A percentile compares a stretch with the other conserved stretches of the same genome.
phyloP scores from a whole-genome alignment of 2,888 invertebrate species.

The Dione juno region DNA sequence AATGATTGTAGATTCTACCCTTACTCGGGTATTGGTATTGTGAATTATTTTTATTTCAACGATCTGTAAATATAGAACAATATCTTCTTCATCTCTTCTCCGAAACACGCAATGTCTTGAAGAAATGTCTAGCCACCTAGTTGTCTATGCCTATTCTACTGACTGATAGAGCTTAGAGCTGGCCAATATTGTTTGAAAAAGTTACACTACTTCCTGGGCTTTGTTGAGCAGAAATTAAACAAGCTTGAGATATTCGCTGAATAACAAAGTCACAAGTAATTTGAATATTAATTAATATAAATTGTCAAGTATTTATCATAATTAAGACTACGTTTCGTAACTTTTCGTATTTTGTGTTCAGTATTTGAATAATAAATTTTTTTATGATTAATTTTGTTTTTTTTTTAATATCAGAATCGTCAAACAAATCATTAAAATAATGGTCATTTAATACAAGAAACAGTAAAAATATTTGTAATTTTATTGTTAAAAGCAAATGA shows the following conservation, averaged over 20 bases:
- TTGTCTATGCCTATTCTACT: not conserved
- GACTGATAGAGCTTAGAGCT: not conserved
- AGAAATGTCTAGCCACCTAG: too few species aligned
- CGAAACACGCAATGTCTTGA: too few species aligned
- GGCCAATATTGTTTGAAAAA: not conserved
- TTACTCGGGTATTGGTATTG: too few species aligned
- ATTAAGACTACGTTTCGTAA: constrained; percentile 13
- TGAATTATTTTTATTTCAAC: too few species aligned
- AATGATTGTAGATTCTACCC: too few species aligned
- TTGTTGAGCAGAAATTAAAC: not conserved
- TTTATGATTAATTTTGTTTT: constrained; percentile 1
- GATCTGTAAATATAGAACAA: too few species aligned
- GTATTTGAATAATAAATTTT: constrained; percentile 11
- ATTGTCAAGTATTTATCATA: constrained; percentile 22
- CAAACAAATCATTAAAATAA: not conserved
- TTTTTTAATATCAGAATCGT: not conserved
- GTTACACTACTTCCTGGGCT: not conserved
- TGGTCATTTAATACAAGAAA: constrained; percentile 1
- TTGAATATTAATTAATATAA: constrained; percentile 18
- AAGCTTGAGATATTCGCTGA: not conserved
- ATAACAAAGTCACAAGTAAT: constrained; percentile 16
- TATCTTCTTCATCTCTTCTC: too few species aligned
- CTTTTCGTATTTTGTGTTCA: constrained; percentile 12
- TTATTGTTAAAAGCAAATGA: not conserved
- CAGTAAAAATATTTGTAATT: not conserved